Conservation (phyloP, 2,888 invertebrate genomes). For the Galeopsomyia nigrocyanea region DNA sequence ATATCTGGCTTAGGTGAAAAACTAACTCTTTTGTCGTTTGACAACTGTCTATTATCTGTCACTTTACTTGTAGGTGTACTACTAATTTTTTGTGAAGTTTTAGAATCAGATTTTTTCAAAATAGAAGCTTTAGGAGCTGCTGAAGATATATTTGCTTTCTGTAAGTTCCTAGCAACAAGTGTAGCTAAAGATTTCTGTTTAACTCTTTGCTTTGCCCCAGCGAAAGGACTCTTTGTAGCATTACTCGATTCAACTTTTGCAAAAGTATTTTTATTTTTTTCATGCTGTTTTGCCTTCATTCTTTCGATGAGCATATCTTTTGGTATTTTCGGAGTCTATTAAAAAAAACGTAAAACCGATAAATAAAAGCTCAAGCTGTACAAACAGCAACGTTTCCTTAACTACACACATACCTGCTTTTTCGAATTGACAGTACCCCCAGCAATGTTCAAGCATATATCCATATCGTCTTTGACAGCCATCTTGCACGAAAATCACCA, state of each 20-base stretch:
- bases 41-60: constrained; percentile 3
- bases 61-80: background rate
- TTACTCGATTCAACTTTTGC: constrained; percentile 26
- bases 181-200: constrained; percentile 61
- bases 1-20: constrained; percentile 13
- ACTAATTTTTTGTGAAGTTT: constrained; percentile 9
- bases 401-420: constrained; percentile 57
- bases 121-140: constrained; percentile 27
- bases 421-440: constrained; percentile 44
- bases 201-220: constrained; percentile 55
- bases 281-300: constrained; percentile 10
- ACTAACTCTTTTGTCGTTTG: constrained; percentile 12
- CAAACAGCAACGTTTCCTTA: constrained; percentile 32
- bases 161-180: constrained; percentile 59
- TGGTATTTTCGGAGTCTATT: constrained; percentile 21
- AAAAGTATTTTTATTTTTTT: constrained; percentile 26
- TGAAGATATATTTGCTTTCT: constrained; percentile 14
- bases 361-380: constrained; percentile 24
- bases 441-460: constrained; percentile 62
- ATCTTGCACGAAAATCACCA: constrained; percentile 45
- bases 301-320: constrained; percentile 26
- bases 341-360: constrained; percentile 20
- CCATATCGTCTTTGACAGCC: constrained; percentile 58
- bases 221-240: constrained; percentile 24
- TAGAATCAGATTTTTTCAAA: constrained; percentile 20